Evolutionary conservation across 2,797 vertebrate genomes (phyloP).

Genomic region (Spheniscus humboldti): DNA sequence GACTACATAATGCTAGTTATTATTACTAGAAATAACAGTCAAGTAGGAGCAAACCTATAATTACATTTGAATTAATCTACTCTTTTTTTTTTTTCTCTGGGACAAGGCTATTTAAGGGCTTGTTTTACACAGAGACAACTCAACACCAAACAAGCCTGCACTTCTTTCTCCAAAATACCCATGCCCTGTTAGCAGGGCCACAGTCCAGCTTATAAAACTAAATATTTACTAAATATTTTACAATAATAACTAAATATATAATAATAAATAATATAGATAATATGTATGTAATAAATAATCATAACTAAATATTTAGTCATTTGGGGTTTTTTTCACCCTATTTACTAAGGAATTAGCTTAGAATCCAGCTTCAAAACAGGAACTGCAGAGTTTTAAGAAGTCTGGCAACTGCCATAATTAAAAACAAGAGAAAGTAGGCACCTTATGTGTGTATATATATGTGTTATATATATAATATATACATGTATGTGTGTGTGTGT

Average conservation of each 20-base stretch:
- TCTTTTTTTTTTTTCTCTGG: background rate
- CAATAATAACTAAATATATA: background rate
- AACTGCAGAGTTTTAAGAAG: background rate
- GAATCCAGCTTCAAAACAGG: background rate
- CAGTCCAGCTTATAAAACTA: background rate
- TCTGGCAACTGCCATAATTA: background rate
- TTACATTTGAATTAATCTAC: background rate
- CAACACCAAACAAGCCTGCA: background rate
- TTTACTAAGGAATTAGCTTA: background rate
- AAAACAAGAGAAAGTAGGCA: background rate
- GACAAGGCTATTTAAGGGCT: background rate
- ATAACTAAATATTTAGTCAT: background rate
- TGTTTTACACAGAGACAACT: background rate
- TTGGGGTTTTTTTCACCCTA: background rate
- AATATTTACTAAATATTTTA: background rate
- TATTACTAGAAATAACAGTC: background rate
- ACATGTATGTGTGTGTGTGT: fast-evolving
- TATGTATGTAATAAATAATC: background rate
- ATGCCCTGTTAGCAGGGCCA: background rate
- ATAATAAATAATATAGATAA: background rate
- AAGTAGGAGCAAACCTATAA: background rate
- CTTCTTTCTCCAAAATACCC: background rate
- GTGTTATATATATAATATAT: background rate
- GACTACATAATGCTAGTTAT: background rate
- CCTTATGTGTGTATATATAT: background rate